A percentile compares a stretch with the other conserved stretches of the same genome.
Evolutionary conservation across 2,888 invertebrate species (phyloP).

Genomic region (Empis livida): DNA sequence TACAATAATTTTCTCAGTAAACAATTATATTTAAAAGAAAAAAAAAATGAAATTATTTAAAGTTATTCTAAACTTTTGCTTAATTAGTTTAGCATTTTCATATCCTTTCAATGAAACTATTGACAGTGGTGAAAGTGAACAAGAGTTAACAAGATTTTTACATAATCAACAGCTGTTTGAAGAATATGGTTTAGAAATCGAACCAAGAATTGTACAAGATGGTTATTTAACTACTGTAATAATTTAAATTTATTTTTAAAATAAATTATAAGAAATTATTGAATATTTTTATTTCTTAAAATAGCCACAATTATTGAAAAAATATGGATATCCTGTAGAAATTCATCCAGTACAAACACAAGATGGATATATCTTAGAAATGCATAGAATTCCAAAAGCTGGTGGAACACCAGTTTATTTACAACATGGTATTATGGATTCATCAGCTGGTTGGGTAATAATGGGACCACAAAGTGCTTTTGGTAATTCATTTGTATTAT

Average conservation of each 20-base stretch:
- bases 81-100: not conserved
- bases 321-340: conserved; percentile 47
- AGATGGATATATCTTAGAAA: conserved; percentile 57
- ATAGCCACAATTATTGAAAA: conserved; percentile 39
- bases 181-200: conserved; percentile 3
- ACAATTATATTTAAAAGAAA: too few relatives aligned
- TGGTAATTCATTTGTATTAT: conserved; percentile 5
- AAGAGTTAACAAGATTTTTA: too few relatives aligned
- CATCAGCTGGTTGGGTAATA: conserved; percentile 54
- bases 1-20: too few relatives aligned
- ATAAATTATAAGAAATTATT: too few relatives aligned
- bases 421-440: conserved; percentile 52
- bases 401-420: conserved; percentile 27
- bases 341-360: conserved; percentile 45
- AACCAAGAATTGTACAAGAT: conserved; percentile 6
- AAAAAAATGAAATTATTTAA: too few relatives aligned
- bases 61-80: not conserved
- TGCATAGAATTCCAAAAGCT: conserved; percentile 49
- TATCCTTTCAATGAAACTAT: not conserved
- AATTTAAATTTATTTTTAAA: too few relatives aligned
- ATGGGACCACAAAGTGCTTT: conserved; percentile 48
- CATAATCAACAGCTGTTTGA: not conserved
- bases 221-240: conserved; percentile 5
- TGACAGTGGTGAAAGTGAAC: too few relatives aligned
- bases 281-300: not conserved